phyloP scores from a whole-genome alignment of 2,113 vertebrate species.

The Spilogale gracilis region DNA sequence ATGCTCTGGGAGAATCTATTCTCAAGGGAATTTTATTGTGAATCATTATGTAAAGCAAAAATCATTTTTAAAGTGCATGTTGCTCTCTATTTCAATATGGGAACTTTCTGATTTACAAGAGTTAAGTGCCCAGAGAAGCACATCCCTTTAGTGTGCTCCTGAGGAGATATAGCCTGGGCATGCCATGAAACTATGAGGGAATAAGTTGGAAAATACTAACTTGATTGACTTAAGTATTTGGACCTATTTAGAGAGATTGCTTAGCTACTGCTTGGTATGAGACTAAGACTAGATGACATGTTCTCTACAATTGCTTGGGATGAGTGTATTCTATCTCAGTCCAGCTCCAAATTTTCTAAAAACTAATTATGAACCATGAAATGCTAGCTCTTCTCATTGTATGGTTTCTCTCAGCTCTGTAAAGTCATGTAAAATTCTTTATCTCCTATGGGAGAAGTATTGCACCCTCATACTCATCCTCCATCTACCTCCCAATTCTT shows the following conservation, averaged over 20 bases:
- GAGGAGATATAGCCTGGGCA: neutral
- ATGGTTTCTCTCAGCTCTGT: neutral
- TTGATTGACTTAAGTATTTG: conserved; percentile 6
- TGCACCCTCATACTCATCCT: neutral
- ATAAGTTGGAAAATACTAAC: neutral
- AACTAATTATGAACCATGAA: neutral
- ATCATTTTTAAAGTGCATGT: neutral
- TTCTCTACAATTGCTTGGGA: neutral
- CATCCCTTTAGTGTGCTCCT: neutral
- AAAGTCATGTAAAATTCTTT: neutral
- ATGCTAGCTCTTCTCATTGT: conserved; percentile 4
- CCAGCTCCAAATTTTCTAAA: neutral
- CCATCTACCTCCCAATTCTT: neutral
- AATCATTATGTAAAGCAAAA: conserved; percentile 58
- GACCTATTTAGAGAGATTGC: conserved; percentile 5
- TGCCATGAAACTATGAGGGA: neutral
- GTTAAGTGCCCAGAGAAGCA: conserved; percentile 5
- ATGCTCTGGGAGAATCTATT: conserved; percentile 35
- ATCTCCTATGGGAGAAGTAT: neutral
- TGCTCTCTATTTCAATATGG: neutral
- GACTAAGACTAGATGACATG: conserved; percentile 17
- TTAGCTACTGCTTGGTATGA: conserved; percentile 16
- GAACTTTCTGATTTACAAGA: conserved; percentile 43
- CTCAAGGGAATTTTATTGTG: conserved; percentile 50
- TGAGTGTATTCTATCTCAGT: neutral